Evolutionary conservation across 2,888 invertebrate species (phyloP).

Genomic region (Zootermopsis nevadensis): DNA sequence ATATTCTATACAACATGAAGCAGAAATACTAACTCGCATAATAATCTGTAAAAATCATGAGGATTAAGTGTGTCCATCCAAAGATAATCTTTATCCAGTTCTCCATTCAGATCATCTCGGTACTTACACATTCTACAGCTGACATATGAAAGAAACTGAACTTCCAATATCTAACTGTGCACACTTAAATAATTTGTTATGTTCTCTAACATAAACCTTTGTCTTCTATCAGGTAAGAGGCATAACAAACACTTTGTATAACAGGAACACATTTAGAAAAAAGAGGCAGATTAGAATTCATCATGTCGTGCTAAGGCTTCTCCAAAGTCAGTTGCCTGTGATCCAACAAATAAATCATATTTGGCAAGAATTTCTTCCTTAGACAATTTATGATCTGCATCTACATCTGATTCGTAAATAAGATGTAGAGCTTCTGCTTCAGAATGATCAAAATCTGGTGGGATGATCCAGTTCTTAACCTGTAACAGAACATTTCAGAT

Average conservation of each 20-base stretch:
- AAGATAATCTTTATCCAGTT: too few species aligned
- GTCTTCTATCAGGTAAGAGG: too few species aligned
- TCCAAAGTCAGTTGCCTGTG: slow-evolving; percentile 99
- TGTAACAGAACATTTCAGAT: slow-evolving; percentile 54
- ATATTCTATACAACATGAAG: too few species aligned
- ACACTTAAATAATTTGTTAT: not conserved
- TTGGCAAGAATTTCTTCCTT: slow-evolving; percentile 92
- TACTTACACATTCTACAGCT: not conserved
- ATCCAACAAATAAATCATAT: slow-evolving; percentile 97
- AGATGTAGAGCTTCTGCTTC: slow-evolving; percentile 96
- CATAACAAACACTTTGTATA: too few species aligned
- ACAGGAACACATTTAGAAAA: not conserved
- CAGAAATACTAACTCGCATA: too few species aligned
- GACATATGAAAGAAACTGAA: not conserved
- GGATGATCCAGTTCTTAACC: slow-evolving; percentile 91
- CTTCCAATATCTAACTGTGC: not conserved
- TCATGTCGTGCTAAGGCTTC: slow-evolving; percentile 95
- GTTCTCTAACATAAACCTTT: not conserved
- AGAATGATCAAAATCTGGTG: slow-evolving; percentile 96
- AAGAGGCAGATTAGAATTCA: slow-evolving; percentile 78
- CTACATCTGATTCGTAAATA: slow-evolving; percentile 91
- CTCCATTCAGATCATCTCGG: too few species aligned
- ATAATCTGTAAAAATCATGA: too few species aligned
- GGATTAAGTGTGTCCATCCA: too few species aligned
- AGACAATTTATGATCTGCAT: slow-evolving; percentile 90